Evolutionary conservation across 2,113 vertebrate genomes (phyloP).

Genomic region (Corythaixoides concolor): DNA sequence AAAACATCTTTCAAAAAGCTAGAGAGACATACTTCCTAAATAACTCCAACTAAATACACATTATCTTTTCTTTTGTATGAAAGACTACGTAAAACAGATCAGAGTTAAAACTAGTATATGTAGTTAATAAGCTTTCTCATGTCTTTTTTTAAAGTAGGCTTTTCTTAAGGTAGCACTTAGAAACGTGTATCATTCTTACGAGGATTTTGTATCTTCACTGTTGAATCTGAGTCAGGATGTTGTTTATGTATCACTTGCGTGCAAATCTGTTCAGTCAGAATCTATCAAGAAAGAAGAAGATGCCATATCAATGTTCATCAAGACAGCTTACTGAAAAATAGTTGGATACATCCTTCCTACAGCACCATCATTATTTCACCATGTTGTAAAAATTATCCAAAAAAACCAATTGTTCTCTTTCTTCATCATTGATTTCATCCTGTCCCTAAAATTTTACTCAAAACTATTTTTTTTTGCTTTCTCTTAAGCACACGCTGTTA

Average conservation of each 20-base stretch:
- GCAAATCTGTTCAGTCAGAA: slow-evolving; percentile 95
- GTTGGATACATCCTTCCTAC: not conserved
- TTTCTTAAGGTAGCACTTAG: not conserved
- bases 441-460: not conserved
- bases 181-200: slow-evolving; percentile 79
- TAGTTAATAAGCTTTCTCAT: not conserved
- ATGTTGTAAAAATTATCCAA: not conserved
- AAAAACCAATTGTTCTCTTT: not conserved
- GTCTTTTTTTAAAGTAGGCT: not conserved
- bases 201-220: slow-evolving; percentile 96
- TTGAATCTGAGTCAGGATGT: slow-evolving; percentile 95
- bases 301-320: not conserved
- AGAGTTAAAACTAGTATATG: not conserved
- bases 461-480: not conserved
- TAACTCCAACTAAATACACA: not conserved
- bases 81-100: not conserved
- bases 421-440: not conserved
- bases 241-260: slow-evolving; percentile 98
- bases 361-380: not conserved
- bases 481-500: not conserved
- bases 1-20: not conserved
- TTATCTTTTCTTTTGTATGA: not conserved
- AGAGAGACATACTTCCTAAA: not conserved
- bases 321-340: not conserved
- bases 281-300: slow-evolving; percentile 73